Percentiles rank a stretch among this genome's conserved stretches.
Evolutionary conservation across 2,888 invertebrate species (phyloP).

Genomic region (Lapara coniferarum): DNA sequence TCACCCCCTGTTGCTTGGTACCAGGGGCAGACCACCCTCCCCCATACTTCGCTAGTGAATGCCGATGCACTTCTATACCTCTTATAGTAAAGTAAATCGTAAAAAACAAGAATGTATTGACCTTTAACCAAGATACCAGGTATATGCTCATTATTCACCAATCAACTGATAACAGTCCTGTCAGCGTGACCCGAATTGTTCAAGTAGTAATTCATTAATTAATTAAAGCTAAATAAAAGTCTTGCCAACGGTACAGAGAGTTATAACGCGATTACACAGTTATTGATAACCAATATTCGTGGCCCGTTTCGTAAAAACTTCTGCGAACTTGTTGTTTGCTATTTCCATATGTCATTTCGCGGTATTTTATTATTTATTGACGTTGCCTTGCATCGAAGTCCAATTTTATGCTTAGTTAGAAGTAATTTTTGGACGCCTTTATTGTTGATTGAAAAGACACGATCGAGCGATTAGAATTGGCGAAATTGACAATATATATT

Average conservation of each 20-base stretch:
- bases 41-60: no score
- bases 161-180: constrained; percentile 30
- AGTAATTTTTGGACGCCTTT: not conserved
- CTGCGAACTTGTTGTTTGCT: constrained; percentile 9
- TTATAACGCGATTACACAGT: not conserved
- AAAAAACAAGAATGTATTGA: not conserved
- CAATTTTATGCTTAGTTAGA: constrained; percentile 17
- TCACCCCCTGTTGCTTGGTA: no score
- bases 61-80: not conserved
- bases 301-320: not conserved
- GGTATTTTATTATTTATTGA: constrained; percentile 20
- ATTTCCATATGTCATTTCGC: constrained; percentile 22
- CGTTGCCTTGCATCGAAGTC: constrained; percentile 7
- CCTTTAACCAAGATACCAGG: not conserved
- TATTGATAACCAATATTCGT: constrained; percentile 17
- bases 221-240: constrained; percentile 13
- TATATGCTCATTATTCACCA: constrained; percentile 2
- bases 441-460: not conserved
- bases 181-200: constrained; percentile 29
- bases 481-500: not conserved
- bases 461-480: not conserved
- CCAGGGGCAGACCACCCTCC: no score
- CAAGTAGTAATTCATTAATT: constrained; percentile 16
- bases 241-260: not conserved
- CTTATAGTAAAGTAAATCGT: no score